Evolutionary conservation across 2,113 vertebrate genomes (phyloP).

Genomic region (Hippocampus guttulatus): DNA sequence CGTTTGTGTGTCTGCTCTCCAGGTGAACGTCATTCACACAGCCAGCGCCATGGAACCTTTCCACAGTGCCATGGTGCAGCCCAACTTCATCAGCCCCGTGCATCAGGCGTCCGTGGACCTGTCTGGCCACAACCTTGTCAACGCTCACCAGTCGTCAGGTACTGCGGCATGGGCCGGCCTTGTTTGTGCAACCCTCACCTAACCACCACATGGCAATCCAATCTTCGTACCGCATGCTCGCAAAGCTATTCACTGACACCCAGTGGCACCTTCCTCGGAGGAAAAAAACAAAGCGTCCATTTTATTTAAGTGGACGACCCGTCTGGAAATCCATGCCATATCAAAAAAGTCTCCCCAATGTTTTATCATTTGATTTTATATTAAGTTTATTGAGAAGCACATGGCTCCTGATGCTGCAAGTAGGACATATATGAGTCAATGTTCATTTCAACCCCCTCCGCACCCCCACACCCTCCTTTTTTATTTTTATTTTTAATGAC

Average conservation of each 20-base stretch:
- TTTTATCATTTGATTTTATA: neutral
- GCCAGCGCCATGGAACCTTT: slow-evolving; percentile 83
- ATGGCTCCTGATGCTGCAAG: slow-evolving; percentile 6
- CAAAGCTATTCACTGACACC: neutral
- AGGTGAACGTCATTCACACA: slow-evolving; percentile 97
- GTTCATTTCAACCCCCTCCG: slow-evolving; percentile 19
- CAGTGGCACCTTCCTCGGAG: neutral
- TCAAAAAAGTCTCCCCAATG: neutral
- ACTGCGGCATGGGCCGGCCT: slow-evolving; percentile 3
- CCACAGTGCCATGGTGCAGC: slow-evolving; percentile 86
- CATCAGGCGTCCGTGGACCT: slow-evolving; percentile 91
- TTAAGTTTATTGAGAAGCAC: neutral
- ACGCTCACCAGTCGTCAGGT: slow-evolving; percentile 90
- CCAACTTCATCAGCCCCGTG: slow-evolving; percentile 89
- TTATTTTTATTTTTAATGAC: slow-evolving; percentile 41
- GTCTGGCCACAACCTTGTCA: slow-evolving; percentile 92
- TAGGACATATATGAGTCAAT: slow-evolving; percentile 36
- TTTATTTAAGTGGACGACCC: neutral
- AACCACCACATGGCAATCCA: neutral
- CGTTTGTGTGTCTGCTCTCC: neutral
- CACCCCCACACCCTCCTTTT: neutral
- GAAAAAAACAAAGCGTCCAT: neutral
- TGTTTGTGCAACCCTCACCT: neutral
- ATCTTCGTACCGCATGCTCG: neutral
- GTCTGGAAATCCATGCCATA: neutral